Evolutionary conservation across 2,797 vertebrate genomes (phyloP).

Genomic region (Spondyliosoma cantharus): DNA sequence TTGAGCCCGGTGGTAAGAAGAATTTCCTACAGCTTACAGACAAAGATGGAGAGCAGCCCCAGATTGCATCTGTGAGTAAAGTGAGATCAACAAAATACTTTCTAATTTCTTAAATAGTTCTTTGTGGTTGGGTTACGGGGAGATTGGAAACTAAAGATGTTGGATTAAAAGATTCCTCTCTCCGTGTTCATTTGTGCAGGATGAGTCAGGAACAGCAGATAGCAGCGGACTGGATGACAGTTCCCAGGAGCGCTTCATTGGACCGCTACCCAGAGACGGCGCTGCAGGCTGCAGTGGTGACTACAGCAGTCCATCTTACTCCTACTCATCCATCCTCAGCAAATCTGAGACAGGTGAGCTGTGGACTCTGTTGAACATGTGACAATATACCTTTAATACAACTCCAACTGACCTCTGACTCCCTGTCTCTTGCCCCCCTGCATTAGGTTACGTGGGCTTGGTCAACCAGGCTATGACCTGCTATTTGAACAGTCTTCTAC

Average conservation of each 20-base stretch:
- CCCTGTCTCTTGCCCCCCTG: not conserved
- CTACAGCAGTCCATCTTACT: slow-evolving; percentile 95
- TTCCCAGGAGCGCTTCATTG: slow-evolving; percentile 92
- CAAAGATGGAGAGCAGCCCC: slow-evolving; percentile 97
- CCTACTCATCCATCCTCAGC: slow-evolving; percentile 95
- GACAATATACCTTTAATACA: not conserved
- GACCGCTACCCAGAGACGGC: slow-evolving; percentile 92
- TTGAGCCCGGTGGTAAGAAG: slow-evolving; percentile 95
- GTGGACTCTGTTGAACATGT: slow-evolving; percentile 11
- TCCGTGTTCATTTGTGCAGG: slow-evolving; percentile 78
- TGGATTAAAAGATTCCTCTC: not conserved
- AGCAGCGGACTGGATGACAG: slow-evolving; percentile 89
- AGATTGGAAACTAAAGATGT: not conserved
- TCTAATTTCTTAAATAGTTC: not conserved
- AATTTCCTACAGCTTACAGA: slow-evolving; percentile 96
- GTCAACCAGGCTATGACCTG: slow-evolving; percentile 99
- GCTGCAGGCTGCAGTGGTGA: slow-evolving; percentile 91
- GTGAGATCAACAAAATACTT: not conserved
- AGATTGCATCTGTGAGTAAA: slow-evolving; percentile 88
- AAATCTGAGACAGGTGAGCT: slow-evolving; percentile 96
- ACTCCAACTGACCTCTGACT: not conserved
- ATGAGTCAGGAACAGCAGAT: slow-evolving; percentile 88
- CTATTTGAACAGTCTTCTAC: slow-evolving; percentile 98
- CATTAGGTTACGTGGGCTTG: slow-evolving; percentile 95
- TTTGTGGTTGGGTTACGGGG: too few species aligned